Base-by-base conservation (phyloP, 2,888 invertebrate genomes). In the Volucella bombylans region DNA sequence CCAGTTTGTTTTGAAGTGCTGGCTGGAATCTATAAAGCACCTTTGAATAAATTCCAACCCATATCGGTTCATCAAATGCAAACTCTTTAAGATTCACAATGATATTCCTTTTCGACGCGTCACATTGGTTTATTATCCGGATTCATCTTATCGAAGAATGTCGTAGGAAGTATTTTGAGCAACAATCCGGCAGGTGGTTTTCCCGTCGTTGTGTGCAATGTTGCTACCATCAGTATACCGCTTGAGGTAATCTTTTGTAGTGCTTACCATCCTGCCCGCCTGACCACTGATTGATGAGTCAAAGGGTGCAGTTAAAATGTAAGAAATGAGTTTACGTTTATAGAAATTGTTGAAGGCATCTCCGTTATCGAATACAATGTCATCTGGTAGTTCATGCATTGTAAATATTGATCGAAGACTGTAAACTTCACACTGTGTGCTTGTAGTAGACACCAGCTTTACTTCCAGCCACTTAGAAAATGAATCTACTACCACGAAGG, bases 301-400 rank as follows among this genome's bases (percentile, higher is more conserved):
- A 11, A 61, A 12, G n/a, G 45, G 61, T 41, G 41, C 61, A 45
- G 18, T 61, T 12, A 43, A 45, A 23, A 61, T 61, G 38, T 62
- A 31, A 10, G 12, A 62, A 38, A 49, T 62, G 12, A 31, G 31
- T 14, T 62, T 49, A 49, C 38, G 31, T 49, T 62, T 31, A 14
- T 31, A 62, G 49, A 62, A 62, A 38, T 10, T n/a, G n/a, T 11
- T 49, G 4, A 64, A 64, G 12, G 50, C 64, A 8, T 15, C 1
- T 31, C 64, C 38, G 14, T 64, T 61, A 45, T 23, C 61, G 1
- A 8, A 45, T 23, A 61, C 15, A 9, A 45, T 15, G 14, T 9
- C 47, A n/a, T 14, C 61, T 45, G 31, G 23, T 23, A 23, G 23
- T 23, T 0, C 4, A 23, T 4, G 23, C 4, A 2, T 23, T 3